A percentile compares a stretch with the other conserved stretches of the same genome.
Evolutionary conservation across 2,888 invertebrate species (phyloP).

Genomic region (Heliconius hortense): DNA sequence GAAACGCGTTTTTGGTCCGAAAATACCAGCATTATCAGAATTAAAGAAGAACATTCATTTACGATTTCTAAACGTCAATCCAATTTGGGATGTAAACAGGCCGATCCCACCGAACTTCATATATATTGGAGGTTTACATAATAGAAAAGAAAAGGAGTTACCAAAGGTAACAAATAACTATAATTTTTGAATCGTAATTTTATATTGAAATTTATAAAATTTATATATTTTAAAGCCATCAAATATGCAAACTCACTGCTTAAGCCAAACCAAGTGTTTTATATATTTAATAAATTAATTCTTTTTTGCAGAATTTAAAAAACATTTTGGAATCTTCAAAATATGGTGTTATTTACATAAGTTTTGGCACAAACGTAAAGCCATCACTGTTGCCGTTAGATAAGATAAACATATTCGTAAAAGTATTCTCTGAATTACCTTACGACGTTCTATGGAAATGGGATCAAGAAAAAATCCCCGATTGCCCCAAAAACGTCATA

Average conservation of each 20-base stretch:
- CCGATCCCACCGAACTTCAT: conserved; percentile 59
- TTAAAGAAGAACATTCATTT: conserved; percentile 17
- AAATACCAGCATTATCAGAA: conserved; percentile 10
- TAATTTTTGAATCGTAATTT: not conserved
- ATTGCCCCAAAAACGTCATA: conserved; percentile 40
- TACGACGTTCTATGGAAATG: conserved; percentile 66
- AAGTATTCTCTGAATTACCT: conserved; percentile 56
- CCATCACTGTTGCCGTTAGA: conserved; percentile 49
- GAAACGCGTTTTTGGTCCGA: conserved; percentile 9
- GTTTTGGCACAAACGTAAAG: conserved; percentile 60
- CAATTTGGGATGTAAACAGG: conserved; percentile 50
- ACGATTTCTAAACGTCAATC: conserved; percentile 56
- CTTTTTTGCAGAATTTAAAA: not conserved
- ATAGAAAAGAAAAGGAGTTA: conserved; percentile 51
- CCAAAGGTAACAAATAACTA: conserved; percentile 51
- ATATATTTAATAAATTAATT: not conserved
- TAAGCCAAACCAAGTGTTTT: too few relatives aligned
- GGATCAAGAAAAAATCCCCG: conserved; percentile 49
- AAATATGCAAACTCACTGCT: too few relatives aligned
- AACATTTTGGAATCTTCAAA: conserved; percentile 50
- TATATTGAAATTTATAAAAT: accelerated
- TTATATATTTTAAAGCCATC: too few relatives aligned
- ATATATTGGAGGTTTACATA: conserved; percentile 59
- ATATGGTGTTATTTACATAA: conserved; percentile 60
- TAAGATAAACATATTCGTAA: conserved; percentile 52